phyloP scores from a whole-genome alignment of 2,797 vertebrate genomes.

The Poliocrania exsul region DNA sequence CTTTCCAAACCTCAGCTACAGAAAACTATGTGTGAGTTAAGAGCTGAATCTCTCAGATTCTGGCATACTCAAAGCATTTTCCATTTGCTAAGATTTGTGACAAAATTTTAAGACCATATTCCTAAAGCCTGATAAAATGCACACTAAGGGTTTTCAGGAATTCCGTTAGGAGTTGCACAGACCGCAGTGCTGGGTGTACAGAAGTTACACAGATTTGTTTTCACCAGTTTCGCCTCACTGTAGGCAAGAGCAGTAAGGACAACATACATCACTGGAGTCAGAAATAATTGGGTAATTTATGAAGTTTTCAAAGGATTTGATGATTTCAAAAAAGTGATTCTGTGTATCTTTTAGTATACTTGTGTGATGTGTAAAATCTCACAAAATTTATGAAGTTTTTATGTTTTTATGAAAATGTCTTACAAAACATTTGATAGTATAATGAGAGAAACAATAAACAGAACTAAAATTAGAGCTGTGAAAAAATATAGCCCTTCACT shows the following conservation, averaged over 20 bases:
- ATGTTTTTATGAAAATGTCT: background rate
- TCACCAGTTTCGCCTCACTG: background rate
- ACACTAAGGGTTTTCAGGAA: background rate
- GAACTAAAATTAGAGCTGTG: background rate
- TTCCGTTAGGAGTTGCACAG: background rate
- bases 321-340: background rate
- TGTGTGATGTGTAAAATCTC: background rate
- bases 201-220: background rate
- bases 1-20: background rate
- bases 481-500: background rate
- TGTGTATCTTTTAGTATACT: background rate
- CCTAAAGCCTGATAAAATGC: background rate
- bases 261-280: background rate
- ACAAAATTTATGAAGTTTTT: too few species aligned
- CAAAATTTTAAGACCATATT: background rate
- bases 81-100: background rate
- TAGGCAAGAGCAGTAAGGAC: background rate
- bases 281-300: background rate
- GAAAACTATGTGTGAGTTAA: background rate
- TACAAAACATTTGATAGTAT: background rate
- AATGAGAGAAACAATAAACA: background rate
- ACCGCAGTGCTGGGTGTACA: background rate
- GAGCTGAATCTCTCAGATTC: background rate
- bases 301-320: background rate
- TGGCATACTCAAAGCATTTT: background rate